Evolutionary conservation across 2,113 vertebrate species (phyloP).

Genomic region (Oryzias celebensis): DNA sequence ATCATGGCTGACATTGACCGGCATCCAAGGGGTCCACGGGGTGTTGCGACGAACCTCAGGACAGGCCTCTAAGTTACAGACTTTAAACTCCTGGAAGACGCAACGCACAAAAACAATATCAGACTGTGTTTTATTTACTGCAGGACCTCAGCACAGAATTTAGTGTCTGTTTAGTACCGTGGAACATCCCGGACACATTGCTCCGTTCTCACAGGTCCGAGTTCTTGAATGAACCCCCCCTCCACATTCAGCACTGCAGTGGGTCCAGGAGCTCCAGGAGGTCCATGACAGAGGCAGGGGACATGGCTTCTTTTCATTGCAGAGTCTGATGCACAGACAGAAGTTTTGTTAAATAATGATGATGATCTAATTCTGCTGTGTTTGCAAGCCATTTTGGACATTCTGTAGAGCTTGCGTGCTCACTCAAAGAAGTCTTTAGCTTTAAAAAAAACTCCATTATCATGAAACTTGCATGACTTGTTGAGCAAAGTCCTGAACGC

Average conservation of each 20-base stretch:
- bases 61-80: conserved; percentile 90
- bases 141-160: neutral
- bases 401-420: too few species aligned
- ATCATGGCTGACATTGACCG: conserved; percentile 86
- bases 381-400: too few species aligned
- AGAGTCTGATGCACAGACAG: conserved; percentile 78
- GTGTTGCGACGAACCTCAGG: conserved; percentile 94
- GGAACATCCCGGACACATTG: conserved; percentile 86
- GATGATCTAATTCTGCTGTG: too few species aligned
- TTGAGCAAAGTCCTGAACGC: too few species aligned
- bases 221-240: conserved; percentile 91
- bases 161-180: conserved; percentile 71
- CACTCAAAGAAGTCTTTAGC: too few species aligned
- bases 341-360: too few species aligned
- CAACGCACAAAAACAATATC: neutral
- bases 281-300: conserved; percentile 88
- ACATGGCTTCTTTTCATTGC: conserved; percentile 90
- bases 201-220: conserved; percentile 88
- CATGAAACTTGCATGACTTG: too few species aligned
- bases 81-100: conserved; percentile 86
- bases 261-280: conserved; percentile 90
- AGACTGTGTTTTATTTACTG: neutral
- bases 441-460: too few species aligned
- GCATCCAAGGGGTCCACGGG: conserved; percentile 95
- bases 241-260: conserved; percentile 89